These are phyloP conservation scores for Alviniconcha strummeri DNA, from an alignment of 2,888 invertebrate genomes.

Conservation along the genomic window DNA sequence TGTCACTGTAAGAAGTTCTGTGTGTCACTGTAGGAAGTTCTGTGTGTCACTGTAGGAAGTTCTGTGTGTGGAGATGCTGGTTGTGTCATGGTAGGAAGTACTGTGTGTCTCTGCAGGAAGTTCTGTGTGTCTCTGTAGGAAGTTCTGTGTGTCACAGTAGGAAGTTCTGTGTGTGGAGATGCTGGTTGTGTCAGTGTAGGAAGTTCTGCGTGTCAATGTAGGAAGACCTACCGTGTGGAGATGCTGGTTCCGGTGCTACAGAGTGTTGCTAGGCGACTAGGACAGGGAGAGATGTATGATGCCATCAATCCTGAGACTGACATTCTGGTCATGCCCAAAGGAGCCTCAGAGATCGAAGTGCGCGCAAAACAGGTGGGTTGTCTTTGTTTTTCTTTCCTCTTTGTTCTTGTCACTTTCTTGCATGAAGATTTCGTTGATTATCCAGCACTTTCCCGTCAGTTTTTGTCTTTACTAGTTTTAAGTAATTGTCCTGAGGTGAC, in stretches of 20 bases:
- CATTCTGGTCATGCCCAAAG: slow-evolving; percentile 66
- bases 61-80: neutral
- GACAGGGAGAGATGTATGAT: slow-evolving; percentile 70
- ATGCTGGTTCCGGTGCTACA: slow-evolving; percentile 69
- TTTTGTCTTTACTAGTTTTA: too few species aligned
- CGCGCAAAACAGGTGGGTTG: slow-evolving; percentile 66
- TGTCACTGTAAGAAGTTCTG: neutral
- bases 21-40: neutral
- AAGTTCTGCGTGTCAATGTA: slow-evolving; percentile 33
- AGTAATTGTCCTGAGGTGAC: too few species aligned
- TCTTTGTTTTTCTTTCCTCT: neutral
- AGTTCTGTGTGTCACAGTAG: neutral
- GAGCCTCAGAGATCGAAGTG: slow-evolving; percentile 71
- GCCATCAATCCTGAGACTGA: slow-evolving; percentile 68
- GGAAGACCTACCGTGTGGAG: slow-evolving; percentile 70
- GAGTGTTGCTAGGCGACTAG: slow-evolving; percentile 68
- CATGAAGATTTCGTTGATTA: too few species aligned
- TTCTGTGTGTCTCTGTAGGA: neutral
- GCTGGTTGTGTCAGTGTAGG: neutral
- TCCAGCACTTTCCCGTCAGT: too few species aligned
- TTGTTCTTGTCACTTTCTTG: too few species aligned
- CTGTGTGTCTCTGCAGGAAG: neutral
- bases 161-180: neutral
- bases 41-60: neutral
- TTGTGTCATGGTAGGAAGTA: neutral